Evolutionary conservation across 2,888 invertebrate species (phyloP).

Genomic region (Calameuta filiformis): DNA sequence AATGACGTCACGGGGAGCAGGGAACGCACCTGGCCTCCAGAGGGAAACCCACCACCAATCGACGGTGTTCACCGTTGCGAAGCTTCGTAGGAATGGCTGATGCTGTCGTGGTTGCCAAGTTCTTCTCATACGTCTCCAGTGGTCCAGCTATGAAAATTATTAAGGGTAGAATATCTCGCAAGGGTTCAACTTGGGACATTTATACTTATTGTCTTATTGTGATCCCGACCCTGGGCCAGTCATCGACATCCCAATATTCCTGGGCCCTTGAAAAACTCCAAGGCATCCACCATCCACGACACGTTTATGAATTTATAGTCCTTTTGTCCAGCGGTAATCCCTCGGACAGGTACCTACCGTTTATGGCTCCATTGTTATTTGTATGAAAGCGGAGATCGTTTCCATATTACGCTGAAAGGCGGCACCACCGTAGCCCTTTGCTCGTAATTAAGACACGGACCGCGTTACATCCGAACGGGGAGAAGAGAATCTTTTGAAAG

Average conservation of each 20-base stretch:
- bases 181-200: not conserved
- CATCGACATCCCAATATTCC: not conserved
- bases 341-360: slow-evolving; percentile 47
- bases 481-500: slow-evolving; percentile 56
- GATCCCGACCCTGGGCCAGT: not conserved
- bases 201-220: slow-evolving; percentile 5
- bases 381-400: slow-evolving; percentile 31
- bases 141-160: not conserved
- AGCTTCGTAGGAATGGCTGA: not conserved
- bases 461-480: slow-evolving; percentile 25
- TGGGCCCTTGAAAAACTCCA: not conserved
- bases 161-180: not conserved
- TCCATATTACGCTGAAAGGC: slow-evolving; percentile 36
- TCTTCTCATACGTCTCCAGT: not conserved
- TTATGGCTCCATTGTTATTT: slow-evolving; percentile 46
- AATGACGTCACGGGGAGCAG: slow-evolving; percentile 59
- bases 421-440: slow-evolving; percentile 35
- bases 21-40: slow-evolving; percentile 60
- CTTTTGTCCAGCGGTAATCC: slow-evolving; percentile 45
- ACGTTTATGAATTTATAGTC: slow-evolving; percentile 60
- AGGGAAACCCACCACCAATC: slow-evolving; percentile 48
- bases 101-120: not conserved
- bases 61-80: slow-evolving; percentile 27
- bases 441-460: slow-evolving; percentile 55
- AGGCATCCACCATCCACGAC: slow-evolving; percentile 29